Base-by-base conservation (phyloP, 2,797 vertebrate species). In the Remorina albescens region DNA sequence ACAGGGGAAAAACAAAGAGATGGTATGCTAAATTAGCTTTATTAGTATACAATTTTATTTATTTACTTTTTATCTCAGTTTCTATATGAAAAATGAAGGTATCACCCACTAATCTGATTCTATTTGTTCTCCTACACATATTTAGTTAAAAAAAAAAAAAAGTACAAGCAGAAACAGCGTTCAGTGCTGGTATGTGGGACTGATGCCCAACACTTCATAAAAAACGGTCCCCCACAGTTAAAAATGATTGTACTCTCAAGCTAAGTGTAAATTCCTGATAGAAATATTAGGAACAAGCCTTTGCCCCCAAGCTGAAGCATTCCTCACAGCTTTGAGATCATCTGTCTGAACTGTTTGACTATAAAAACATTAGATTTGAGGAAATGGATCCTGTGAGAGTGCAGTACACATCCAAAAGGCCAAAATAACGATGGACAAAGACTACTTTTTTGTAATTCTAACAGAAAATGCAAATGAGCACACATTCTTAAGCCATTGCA, bases 301-400 rank as follows among this genome's bases (percentile, higher is more conserved):
- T 83, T 73, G 36, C 65, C 70, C 74, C 54, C 26, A 5, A 78
- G 70, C 42, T 28, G 50, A 41, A 60, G 53, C 72, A 82, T 83
- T 87, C 76, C 70, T 73, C 51, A 32, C 44, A 1, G 51, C 92
- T 69, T 79, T 37, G 61, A 65, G 50, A 66, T 34, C 34, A 53
- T 71, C 42, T 28, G 34, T 51, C 26, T 18, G n/a, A 61, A 30
- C 9, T 6, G 49, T 62, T 44, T 18, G 36, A 57, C 13, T 42
- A 28, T 30, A 23, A 58, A 16, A 13, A 37, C 21, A 58, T 39
- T 67, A 21, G 30, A 37, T 37, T 49, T 25, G 23, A 23, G 19
- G 19, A 10, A 13, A 53, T 32, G 21, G 13, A 37, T 44, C n/a
- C 3, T 26, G 19, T 42, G 39, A 28, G 37, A 15, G 9, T 16